phyloP scores from a whole-genome alignment of 2,797 vertebrate species.

The Xenopus petersii region DNA sequence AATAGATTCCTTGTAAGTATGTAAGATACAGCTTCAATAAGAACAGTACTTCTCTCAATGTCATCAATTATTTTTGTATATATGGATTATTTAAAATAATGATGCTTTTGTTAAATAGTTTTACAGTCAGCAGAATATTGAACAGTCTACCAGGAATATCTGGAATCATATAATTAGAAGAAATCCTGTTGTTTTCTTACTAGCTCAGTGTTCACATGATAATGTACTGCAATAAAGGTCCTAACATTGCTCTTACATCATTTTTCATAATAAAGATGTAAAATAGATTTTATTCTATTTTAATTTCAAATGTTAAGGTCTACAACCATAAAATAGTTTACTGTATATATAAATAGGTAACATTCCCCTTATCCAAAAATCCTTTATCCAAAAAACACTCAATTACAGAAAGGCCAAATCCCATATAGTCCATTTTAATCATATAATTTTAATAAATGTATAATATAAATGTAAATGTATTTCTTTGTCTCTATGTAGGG shows the following conservation, averaged over 20 bases:
- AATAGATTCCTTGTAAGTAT: constrained; percentile 23
- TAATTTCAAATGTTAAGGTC: too few relatives aligned
- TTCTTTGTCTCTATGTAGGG: too few relatives aligned
- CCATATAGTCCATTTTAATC: too few relatives aligned
- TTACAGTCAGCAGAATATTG: not conserved
- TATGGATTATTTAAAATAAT: constrained; percentile 13
- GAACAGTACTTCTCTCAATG: not conserved
- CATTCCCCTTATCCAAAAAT: too few relatives aligned
- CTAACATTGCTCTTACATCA: not conserved
- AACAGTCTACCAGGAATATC: not conserved
- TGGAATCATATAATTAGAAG: not conserved
- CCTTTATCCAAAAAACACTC: too few relatives aligned
- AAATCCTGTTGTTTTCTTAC: not conserved
- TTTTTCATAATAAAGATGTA: too few relatives aligned
- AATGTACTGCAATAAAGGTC: not conserved
- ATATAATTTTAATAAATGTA: too few relatives aligned
- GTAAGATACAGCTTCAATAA: constrained; percentile 28
- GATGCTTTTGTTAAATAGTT: constrained; percentile 15
- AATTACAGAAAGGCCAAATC: too few relatives aligned
- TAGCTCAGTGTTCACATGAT: not conserved
- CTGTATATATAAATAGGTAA: too few relatives aligned
- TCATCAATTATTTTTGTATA: constrained; percentile 23
- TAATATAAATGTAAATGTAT: too few relatives aligned
- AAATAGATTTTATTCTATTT: too few relatives aligned
- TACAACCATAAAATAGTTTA: too few relatives aligned